Conservation (phyloP, 2,113 vertebrate species). For the Xenus cinereus region DNA sequence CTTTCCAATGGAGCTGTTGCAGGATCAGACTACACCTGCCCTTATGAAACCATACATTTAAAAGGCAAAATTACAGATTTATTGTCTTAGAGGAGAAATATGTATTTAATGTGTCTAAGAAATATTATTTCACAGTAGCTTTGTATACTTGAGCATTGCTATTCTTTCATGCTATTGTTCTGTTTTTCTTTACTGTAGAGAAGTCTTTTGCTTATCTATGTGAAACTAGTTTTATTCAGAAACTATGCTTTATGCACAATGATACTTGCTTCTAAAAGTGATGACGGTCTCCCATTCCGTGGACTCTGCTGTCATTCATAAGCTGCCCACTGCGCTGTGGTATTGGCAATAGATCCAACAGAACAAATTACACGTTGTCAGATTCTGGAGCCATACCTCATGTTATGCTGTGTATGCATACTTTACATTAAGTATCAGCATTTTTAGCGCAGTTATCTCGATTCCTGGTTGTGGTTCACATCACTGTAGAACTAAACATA, state of each 20-base stretch:
- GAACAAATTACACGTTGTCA: background rate
- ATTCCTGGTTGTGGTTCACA: background rate
- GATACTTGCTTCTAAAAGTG: background rate
- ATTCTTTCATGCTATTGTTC: rapidly evolving
- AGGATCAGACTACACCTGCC: background rate
- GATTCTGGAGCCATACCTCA: background rate
- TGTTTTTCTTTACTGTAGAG: background rate
- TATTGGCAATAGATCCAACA: background rate
- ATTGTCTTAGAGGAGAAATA: background rate
- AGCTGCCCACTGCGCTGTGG: background rate
- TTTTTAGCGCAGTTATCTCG: background rate
- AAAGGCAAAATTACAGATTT: background rate
- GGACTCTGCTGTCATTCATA: background rate
- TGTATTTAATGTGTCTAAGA: background rate
- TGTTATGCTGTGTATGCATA: rapidly evolving
- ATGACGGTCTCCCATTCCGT: background rate
- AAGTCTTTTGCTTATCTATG: background rate
- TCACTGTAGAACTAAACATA: background rate
- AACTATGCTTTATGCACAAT: background rate
- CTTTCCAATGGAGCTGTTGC: background rate
- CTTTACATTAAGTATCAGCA: background rate
- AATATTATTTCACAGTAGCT: background rate
- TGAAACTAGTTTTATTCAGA: background rate
- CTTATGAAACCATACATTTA: background rate
- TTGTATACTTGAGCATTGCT: background rate